Conservation (phyloP, 2,888 invertebrate species). For the Tillus elongatus region DNA sequence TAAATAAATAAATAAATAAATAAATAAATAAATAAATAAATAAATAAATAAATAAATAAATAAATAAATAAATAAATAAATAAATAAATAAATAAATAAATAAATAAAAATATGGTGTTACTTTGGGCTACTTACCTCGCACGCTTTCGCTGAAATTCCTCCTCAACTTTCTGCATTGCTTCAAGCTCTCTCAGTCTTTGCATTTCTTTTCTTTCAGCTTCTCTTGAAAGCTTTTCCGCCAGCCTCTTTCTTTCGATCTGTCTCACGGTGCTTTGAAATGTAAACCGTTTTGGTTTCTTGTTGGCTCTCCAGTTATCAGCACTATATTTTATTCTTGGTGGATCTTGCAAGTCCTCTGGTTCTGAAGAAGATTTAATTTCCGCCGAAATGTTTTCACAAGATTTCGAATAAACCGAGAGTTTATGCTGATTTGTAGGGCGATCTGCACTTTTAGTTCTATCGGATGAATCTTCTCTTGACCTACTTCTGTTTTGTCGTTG, state of each 20-base stretch:
- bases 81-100: conserved; percentile 1
- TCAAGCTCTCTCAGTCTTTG: conserved; percentile 68
- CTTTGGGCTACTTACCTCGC: conserved; percentile 45
- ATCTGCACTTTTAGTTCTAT: conserved; percentile 21
- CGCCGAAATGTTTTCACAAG: conserved; percentile 42
- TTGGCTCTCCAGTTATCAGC: conserved; percentile 18
- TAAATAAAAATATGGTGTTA: background rate
- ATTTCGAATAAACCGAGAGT: conserved; percentile 38
- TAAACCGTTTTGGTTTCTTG: conserved; percentile 57
- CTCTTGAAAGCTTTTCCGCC: conserved; percentile 65
- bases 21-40: too few species aligned
- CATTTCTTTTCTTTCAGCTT: conserved; percentile 68
- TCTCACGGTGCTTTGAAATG: conserved; percentile 77
- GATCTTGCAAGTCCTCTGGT: conserved; percentile 38
- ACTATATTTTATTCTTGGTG: conserved; percentile 23
- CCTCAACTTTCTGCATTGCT: conserved; percentile 76
- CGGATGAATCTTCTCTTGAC: conserved; percentile 18
- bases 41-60: too few species aligned
- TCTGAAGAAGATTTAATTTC: conserved; percentile 24
- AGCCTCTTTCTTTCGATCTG: conserved; percentile 66
- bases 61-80: too few species aligned
- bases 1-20: too few species aligned
- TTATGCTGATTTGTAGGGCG: conserved; percentile 16
- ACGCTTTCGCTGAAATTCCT: conserved; percentile 77
- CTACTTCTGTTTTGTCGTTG: conserved; percentile 17